phyloP scores from a whole-genome alignment of 2,888 invertebrate genomes.

The Eristalinus sepulchralis region DNA sequence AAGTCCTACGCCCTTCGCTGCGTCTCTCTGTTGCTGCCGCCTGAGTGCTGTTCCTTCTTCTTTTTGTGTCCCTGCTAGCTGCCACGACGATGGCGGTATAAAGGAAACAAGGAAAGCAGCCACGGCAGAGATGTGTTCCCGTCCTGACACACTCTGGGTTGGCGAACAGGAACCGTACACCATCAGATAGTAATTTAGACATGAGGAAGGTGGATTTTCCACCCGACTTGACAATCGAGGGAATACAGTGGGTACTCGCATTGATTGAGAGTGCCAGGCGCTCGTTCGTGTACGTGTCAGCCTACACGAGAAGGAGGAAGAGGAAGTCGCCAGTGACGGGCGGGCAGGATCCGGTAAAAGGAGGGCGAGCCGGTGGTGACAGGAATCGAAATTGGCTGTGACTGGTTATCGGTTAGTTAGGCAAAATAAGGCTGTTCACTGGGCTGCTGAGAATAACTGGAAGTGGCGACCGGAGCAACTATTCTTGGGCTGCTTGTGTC shows the following conservation, averaged over 20 bases:
- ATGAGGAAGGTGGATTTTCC: slow-evolving; percentile 61
- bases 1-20: slow-evolving; percentile 10
- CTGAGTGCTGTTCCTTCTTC: not conserved
- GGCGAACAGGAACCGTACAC: slow-evolving; percentile 56
- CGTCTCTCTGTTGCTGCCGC: not conserved
- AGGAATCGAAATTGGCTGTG: slow-evolving; percentile 52
- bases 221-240: slow-evolving; percentile 46
- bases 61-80: slow-evolving; percentile 1
- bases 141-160: slow-evolving; percentile 59
- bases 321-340: slow-evolving; percentile 27
- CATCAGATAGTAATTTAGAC: slow-evolving; percentile 67
- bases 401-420: slow-evolving; percentile 35
- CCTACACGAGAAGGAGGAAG: slow-evolving; percentile 50
- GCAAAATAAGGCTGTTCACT: not conserved
- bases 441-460: slow-evolving; percentile 18
- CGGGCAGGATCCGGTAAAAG: slow-evolving; percentile 18
- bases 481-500: not conserved
- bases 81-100: not conserved
- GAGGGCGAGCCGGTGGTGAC: slow-evolving; percentile 37
- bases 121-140: slow-evolving; percentile 39
- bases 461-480: slow-evolving; percentile 13
- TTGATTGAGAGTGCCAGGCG: slow-evolving; percentile 13
- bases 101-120: not conserved
- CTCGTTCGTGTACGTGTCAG: not conserved
- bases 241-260: slow-evolving; percentile 28